Conservation (phyloP, 1,140 invertebrate species). For the Dendrolimus punctatus region DNA sequence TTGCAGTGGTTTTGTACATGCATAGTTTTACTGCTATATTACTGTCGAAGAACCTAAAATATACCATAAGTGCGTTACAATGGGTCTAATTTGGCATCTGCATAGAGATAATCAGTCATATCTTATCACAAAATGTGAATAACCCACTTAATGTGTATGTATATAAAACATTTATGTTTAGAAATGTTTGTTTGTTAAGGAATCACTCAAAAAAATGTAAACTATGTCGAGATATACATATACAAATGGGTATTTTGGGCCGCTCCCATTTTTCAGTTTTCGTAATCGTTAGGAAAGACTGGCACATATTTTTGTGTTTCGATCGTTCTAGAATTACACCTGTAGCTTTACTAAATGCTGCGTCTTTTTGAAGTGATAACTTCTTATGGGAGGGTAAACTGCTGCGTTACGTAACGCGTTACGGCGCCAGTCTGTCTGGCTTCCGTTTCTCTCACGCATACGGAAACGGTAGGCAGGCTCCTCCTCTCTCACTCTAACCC, state of each 20-base stretch:
- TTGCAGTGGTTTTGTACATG: slow-evolving; percentile 8
- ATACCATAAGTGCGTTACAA: background rate
- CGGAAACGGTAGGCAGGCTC: too few species aligned
- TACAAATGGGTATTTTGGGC: slow-evolving; percentile 1
- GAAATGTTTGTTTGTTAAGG: slow-evolving; percentile 47
- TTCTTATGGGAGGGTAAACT: too few species aligned
- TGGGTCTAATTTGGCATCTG: background rate
- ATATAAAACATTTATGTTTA: slow-evolving; percentile 41
- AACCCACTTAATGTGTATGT: slow-evolving; percentile 37
- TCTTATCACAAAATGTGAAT: slow-evolving; percentile 47
- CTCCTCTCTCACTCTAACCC: too few species aligned
- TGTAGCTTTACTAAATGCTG: too few species aligned
- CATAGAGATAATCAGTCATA: slow-evolving; percentile 22
- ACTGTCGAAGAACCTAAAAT: too few species aligned
- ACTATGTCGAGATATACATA: slow-evolving; percentile 30
- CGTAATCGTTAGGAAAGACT: background rate
- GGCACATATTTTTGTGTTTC: background rate
- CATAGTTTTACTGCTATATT: too few species aligned
- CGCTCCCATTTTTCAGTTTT: too few species aligned
- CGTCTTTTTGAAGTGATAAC: too few species aligned
- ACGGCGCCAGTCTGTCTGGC: too few species aligned
- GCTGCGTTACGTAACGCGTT: too few species aligned
- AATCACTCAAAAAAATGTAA: slow-evolving; percentile 37
- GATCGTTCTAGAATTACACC: background rate
- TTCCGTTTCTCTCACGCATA: too few species aligned